Percentiles rank a stretch among this genome's conserved stretches.
Evolutionary conservation across 2,888 invertebrate genomes (phyloP).

Genomic region (Conchocele bisecta): DNA sequence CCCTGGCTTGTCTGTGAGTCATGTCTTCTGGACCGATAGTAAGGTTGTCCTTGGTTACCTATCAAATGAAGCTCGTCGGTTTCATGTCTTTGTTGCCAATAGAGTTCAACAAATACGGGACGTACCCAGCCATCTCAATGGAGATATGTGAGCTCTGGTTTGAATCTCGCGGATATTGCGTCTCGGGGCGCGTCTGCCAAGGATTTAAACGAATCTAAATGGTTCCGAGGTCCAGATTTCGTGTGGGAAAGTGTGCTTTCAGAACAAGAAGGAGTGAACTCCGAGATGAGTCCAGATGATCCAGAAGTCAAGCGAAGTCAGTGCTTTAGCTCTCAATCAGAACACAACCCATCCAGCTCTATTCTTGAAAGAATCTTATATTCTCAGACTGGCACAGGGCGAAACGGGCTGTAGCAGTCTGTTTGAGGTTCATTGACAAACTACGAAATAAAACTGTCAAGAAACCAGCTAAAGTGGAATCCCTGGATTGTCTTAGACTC

Average conservation of each 20-base stretch:
- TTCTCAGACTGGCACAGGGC: constrained; percentile 4
- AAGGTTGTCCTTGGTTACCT: constrained; percentile 21
- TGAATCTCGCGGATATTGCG: constrained; percentile 53
- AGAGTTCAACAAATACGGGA: constrained; percentile 33
- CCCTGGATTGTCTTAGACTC: too few relatives aligned
- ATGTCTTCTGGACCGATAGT: constrained; percentile 17
- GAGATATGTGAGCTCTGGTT: constrained; percentile 18
- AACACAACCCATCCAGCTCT: neutral
- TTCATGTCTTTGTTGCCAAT: constrained; percentile 43
- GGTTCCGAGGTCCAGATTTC: constrained; percentile 31
- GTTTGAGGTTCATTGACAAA: constrained; percentile 3
- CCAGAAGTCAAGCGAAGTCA: neutral
- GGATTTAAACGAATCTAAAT: constrained; percentile 2
- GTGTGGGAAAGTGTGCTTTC: constrained; percentile 16
- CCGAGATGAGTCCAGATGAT: neutral
- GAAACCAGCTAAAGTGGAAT: neutral
- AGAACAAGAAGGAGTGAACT: neutral
- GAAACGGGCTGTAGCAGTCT: constrained; percentile 3
- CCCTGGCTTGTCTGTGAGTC: neutral
- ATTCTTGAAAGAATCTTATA: neutral
- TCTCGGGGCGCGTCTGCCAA: constrained; percentile 35
- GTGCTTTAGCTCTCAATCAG: neutral
- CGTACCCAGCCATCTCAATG: constrained; percentile 19
- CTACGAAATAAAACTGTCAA: neutral
- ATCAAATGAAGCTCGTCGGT: constrained; percentile 25